Evolutionary conservation across 35 echinoderm and acorn worm genomes (phyloP), one percentile per base, ranked within the genome.

Genomic region (Patiria miniata): DNA sequence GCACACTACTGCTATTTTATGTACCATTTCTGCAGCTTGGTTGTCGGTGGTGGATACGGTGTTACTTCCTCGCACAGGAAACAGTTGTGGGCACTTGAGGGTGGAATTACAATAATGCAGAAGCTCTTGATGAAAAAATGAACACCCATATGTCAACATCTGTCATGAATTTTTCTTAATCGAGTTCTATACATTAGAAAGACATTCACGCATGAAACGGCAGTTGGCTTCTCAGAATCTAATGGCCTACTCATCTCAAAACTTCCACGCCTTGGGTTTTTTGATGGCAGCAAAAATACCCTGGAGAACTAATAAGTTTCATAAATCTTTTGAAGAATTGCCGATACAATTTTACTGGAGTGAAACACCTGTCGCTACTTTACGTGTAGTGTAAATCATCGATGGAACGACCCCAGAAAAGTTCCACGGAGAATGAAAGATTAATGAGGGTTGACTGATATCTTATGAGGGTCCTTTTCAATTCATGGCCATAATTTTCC

Each of bases 251-350:
- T 73, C 65, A 73, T 73, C 23, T 73, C 65, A 73, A 60, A 73
- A 73, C 65, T 73, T 26, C n/a, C 26, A 73, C 34, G 65, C 65
- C 23, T 73, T 73, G 19, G 65, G 26, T 15, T 34, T 2, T 30
- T 34, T 73, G 65, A 73, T 73, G 65, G 65, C 19, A 73, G 65
- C 65, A 32, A 32, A n/a, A 73, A 73, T 73, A 32, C 65, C 65
- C 26, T 14, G 26, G 1, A 34, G 65, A 73, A 34, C 65, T 73
- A 73, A 73, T 73, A 73, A 73, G 65, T 73, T 73, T 73, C 65
- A 73, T 73, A 73, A 73, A 73, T 73, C 65, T 73, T 47, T 73
- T 73, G 65, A 73, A 36, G 65, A 73, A 73, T 73, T 34, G 34
- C 65, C 65, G 65, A 73, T 73, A 32, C 65, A 73, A 73, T 73